Percentiles rank a stretch among this genome's conserved stretches.
Evolutionary conservation across 2,113 vertebrate genomes (phyloP).

Genomic region (Pipra filicauda): DNA sequence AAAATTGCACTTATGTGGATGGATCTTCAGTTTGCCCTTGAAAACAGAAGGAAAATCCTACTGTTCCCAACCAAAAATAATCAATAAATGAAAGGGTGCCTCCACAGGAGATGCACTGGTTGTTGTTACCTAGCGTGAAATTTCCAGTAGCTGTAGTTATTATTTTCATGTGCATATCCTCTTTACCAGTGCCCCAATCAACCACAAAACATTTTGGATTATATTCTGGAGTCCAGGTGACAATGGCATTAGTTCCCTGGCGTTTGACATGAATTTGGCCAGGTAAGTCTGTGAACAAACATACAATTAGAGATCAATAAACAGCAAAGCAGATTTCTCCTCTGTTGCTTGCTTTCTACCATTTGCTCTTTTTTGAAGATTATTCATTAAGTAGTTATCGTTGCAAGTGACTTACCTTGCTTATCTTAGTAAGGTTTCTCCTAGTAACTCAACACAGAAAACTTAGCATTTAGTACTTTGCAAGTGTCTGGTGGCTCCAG

Average conservation of each 20-base stretch:
- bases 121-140: slow-evolving; percentile 38
- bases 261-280: slow-evolving; percentile 33
- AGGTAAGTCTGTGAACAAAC: slow-evolving; percentile 45
- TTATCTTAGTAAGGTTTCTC: neutral
- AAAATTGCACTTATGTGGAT: neutral
- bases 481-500: neutral
- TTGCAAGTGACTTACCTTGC: neutral
- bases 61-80: neutral
- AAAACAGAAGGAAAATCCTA: neutral
- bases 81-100: neutral
- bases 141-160: neutral
- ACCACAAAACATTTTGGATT: slow-evolving; percentile 52
- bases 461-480: neutral
- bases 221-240: slow-evolving; percentile 59
- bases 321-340: neutral
- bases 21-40: neutral
- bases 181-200: slow-evolving; percentile 60
- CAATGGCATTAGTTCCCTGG: neutral
- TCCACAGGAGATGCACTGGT: neutral
- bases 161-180: slow-evolving; percentile 43
- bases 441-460: neutral
- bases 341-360: neutral
- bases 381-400: neutral
- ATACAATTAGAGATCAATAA: neutral
- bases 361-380: neutral